Percentiles rank a stretch among this genome's conserved stretches.
Conservation (phyloP, 2,797 vertebrate species). For the Rhinoraja longicauda region DNA sequence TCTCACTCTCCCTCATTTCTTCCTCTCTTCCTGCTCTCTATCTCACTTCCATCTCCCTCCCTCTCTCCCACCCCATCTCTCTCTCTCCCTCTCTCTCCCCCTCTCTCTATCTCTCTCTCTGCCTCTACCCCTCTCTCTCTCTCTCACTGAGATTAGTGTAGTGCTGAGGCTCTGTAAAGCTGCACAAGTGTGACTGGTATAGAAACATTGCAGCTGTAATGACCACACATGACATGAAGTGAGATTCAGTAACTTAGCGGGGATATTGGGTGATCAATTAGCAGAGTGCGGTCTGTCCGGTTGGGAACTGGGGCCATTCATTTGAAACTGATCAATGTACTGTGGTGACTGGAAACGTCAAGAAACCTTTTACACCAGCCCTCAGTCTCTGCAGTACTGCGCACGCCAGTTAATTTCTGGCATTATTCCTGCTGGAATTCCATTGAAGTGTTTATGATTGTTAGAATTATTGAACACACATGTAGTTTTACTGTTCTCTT, state of each 20-base stretch:
- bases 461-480: neutral
- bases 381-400: neutral
- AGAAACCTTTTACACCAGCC: neutral
- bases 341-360: neutral
- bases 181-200: neutral
- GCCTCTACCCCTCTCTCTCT: no score
- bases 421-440: neutral
- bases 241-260: neutral
- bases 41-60: no score
- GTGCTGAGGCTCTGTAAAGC: neutral
- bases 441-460: neutral
- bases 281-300: neutral
- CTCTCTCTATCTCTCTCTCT: no score
- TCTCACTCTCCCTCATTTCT: no score
- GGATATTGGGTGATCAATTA: neutral
- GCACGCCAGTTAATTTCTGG: neutral
- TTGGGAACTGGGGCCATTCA: neutral
- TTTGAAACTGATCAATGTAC: neutral
- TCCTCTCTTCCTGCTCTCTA: no score
- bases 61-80: no score
- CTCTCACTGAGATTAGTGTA: neutral
- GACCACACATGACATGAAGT: neutral
- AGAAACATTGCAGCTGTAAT: neutral
- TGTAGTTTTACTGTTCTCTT: neutral
- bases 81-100: no score